phyloP scores from a whole-genome alignment of 2,797 vertebrate genomes.

The Okamejei kenojei region DNA sequence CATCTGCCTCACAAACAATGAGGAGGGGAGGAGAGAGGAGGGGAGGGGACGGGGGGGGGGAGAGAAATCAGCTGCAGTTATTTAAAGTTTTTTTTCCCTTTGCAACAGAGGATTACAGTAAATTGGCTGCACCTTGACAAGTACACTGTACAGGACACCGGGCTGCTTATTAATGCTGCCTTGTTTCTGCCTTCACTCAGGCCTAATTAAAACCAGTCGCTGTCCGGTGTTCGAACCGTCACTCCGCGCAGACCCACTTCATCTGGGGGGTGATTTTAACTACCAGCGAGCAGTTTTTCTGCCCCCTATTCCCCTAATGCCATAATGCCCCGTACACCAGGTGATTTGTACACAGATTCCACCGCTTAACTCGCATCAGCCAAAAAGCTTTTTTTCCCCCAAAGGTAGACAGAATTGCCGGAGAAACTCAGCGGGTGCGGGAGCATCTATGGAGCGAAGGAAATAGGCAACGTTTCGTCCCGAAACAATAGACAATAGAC shows the following conservation, averaged over 20 bases:
- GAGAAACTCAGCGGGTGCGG: too few relatives aligned
- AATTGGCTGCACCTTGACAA: slow-evolving; percentile 71
- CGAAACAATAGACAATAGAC: too few relatives aligned
- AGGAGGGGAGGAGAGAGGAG: neutral
- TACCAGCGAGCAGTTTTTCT: slow-evolving; percentile 65
- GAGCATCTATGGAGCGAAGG: too few relatives aligned
- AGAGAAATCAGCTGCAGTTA: slow-evolving; percentile 10
- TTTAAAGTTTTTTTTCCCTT: slow-evolving; percentile 37
- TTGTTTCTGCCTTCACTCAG: slow-evolving; percentile 67
- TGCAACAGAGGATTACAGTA: slow-evolving; percentile 74
- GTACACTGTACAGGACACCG: slow-evolving; percentile 77
- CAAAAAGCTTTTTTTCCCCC: neutral
- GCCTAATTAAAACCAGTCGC: slow-evolving; percentile 77
- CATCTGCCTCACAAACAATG: neutral
- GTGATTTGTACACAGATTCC: slow-evolving; percentile 73
- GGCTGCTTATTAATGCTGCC: slow-evolving; percentile 74
- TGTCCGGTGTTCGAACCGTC: slow-evolving; percentile 44
- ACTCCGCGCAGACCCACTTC: slow-evolving; percentile 50
- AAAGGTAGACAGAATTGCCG: too few relatives aligned
- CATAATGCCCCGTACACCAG: slow-evolving; percentile 62
- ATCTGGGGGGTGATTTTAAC: slow-evolving; percentile 70
- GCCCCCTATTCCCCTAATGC: slow-evolving; percentile 53
- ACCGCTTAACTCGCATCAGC: slow-evolving; percentile 53
- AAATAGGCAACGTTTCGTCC: too few relatives aligned
- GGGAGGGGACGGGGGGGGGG: too few relatives aligned